phyloP scores from a whole-genome alignment of 2,888 invertebrate genomes.

The Dryobota labecula region DNA sequence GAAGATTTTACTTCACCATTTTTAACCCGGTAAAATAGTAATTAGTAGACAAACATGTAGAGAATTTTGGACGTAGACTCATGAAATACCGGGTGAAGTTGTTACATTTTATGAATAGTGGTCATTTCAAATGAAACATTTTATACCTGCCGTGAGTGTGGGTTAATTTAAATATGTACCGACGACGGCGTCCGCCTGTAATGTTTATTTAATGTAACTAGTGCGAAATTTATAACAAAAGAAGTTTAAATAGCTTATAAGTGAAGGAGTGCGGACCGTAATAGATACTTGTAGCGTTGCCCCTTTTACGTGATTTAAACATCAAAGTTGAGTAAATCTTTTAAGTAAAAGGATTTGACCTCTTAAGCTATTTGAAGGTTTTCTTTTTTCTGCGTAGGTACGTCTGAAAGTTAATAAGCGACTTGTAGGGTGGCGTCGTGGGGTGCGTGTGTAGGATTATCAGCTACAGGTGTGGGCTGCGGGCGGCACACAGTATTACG shows the following conservation, averaged over 20 bases:
- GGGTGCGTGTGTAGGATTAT: constrained; percentile 58
- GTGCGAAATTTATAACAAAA: constrained; percentile 71
- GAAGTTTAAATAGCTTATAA: constrained; percentile 62
- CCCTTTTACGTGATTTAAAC: constrained; percentile 48
- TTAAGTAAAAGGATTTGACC: constrained; percentile 35
- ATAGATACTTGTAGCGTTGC: constrained; percentile 41
- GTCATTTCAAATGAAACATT: constrained; percentile 63
- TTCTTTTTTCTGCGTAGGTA: constrained; percentile 33
- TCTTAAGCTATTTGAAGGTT: constrained; percentile 32
- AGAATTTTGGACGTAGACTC: constrained; percentile 40
- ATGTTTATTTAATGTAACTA: constrained; percentile 63
- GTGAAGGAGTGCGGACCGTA: constrained; percentile 36
- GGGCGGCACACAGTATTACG: constrained; percentile 31
- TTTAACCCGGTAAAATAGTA: constrained; percentile 52
- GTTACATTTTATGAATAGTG: constrained; percentile 62
- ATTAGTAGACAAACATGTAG: constrained; percentile 58
- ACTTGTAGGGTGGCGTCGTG: constrained; percentile 25
- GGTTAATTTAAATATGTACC: constrained; percentile 65
- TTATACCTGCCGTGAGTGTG: constrained; percentile 42
- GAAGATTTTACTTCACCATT: constrained; percentile 44
- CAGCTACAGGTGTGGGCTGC: constrained; percentile 47
- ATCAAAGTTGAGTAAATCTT: constrained; percentile 46
- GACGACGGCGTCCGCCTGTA: constrained; percentile 37
- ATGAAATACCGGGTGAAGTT: constrained; percentile 49
- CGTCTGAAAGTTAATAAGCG: constrained; percentile 52